Base-by-base conservation (phyloP, 2,797 vertebrate genomes). In the Cuculus canorus region DNA sequence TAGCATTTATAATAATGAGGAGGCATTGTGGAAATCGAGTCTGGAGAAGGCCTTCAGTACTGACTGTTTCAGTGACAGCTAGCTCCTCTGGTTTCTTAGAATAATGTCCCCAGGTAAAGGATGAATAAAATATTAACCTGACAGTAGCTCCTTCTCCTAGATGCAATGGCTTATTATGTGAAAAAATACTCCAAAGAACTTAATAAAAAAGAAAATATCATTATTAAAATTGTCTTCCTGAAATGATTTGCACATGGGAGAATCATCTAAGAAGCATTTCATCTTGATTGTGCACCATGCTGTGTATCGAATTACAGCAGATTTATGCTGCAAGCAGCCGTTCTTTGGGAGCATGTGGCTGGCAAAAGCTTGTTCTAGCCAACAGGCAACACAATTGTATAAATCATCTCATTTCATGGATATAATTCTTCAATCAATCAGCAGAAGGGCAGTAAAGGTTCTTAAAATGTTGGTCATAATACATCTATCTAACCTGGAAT, bases 361-460 rank as follows among this genome's bases (percentile, higher is more conserved):
- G 88, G 43, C 69, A 86, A 94, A 88, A 10, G 8, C 53, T 86
- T 86, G 79, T 95, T 96, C 82, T 88, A 50, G 71, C 72, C 76
- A 91, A 94, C 18, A 86, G 88, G 57, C 54, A 82, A 73, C 69
- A 13, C 45, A 69, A 17, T 72, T 69, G 76, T 87, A 63, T 64
- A 86, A 90, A 53, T 95, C 72, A 86, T 90, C 33, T 39, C 18
- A 9, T 86, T 92, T 94, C 48, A 80, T 57, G 32, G 85, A 70
- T 91, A 66, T 85, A 90, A 89, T 92, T 95, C 88, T 91, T 91
- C 72, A 32, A 52, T 95, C 93, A 85, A n/a, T 90, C 75, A 88
- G 65, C 43, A 32, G 71, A 95, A 79, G 35, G 30, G 21, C 22
- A 88, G 47, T 43, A 37, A 41, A 85, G 73, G 21, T 89, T 80